Evolutionary conservation across 2,888 invertebrate species (phyloP).

Genomic region (Eristalis tenax): DNA sequence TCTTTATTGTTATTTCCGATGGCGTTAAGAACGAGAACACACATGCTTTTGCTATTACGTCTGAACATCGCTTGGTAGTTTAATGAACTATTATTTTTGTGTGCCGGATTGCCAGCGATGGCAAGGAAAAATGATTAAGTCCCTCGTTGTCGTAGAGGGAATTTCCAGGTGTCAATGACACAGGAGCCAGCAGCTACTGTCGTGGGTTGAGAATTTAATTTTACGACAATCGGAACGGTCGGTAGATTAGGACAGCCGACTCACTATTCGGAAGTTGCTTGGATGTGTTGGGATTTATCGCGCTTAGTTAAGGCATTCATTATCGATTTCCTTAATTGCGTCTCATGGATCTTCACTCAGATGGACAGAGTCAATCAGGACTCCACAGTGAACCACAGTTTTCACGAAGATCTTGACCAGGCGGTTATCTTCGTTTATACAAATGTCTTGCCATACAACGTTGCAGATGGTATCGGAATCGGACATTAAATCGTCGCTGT

Average conservation of each 20-base stretch:
- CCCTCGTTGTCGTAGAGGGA: neutral
- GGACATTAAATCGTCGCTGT: too few relatives aligned
- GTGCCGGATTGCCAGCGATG: neutral
- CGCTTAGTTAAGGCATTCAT: too few relatives aligned
- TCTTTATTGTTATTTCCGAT: constrained; percentile 30
- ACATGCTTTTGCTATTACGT: constrained; percentile 62
- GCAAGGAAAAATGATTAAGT: constrained; percentile 7
- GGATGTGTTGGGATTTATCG: too few relatives aligned
- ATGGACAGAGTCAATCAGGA: too few relatives aligned
- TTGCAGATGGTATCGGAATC: too few relatives aligned
- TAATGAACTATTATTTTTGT: constrained; percentile 49
- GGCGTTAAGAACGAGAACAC: constrained; percentile 61
- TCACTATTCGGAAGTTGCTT: neutral
- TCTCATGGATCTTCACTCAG: too few relatives aligned
- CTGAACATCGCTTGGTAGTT: constrained; percentile 39
- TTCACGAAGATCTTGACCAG: too few relatives aligned
- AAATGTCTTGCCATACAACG: too few relatives aligned
- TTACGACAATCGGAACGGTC: neutral
- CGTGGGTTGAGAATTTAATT: neutral
- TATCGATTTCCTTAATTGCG: too few relatives aligned
- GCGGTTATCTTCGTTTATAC: too few relatives aligned
- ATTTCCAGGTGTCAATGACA: constrained; percentile 69
- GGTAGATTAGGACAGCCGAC: neutral
- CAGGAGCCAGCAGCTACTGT: constrained; percentile 12
- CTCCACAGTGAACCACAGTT: too few relatives aligned